Evolutionary conservation across 1,140 invertebrate species (phyloP).

Genomic region (Eulimnadia texana): DNA sequence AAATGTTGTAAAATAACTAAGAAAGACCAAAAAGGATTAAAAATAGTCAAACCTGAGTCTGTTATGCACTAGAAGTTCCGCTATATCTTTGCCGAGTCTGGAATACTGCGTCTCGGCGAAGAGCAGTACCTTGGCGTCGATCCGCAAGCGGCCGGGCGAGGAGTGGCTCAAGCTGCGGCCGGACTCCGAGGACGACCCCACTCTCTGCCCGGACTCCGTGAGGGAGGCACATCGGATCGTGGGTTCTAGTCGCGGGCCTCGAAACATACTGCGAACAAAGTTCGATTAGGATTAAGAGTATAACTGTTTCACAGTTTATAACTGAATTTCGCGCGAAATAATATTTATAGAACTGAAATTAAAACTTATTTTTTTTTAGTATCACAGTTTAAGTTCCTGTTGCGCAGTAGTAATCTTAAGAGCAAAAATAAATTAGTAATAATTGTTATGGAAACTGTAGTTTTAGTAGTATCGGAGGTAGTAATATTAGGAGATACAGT

Average conservation of each 20-base stretch:
- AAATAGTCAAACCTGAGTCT: conserved; percentile 58
- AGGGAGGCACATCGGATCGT: conserved; percentile 10
- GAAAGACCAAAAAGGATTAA: background rate
- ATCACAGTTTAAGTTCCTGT: background rate
- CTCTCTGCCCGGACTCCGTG: background rate
- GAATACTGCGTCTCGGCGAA: conserved; percentile 93
- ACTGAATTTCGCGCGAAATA: background rate
- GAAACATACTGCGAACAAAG: background rate
- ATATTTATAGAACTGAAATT: background rate
- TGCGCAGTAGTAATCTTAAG: background rate
- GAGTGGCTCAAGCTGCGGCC: conserved; percentile 44
- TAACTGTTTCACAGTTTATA: background rate
- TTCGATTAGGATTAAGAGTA: background rate
- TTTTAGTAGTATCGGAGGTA: too few species aligned
- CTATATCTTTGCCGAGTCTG: conserved; percentile 73
- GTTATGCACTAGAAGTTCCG: conserved; percentile 81
- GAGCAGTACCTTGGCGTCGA: conserved; percentile 82
- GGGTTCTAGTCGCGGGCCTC: conserved; percentile 10
- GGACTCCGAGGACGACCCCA: background rate
- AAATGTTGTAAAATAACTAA: background rate
- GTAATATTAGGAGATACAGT: too few species aligned
- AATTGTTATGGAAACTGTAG: too few species aligned
- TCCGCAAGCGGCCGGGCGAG: conserved; percentile 59
- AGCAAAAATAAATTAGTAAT: too few species aligned
- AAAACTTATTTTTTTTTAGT: background rate